Evolutionary conservation across 2,888 invertebrate species (phyloP).

Genomic region (Tethea ocularis): DNA sequence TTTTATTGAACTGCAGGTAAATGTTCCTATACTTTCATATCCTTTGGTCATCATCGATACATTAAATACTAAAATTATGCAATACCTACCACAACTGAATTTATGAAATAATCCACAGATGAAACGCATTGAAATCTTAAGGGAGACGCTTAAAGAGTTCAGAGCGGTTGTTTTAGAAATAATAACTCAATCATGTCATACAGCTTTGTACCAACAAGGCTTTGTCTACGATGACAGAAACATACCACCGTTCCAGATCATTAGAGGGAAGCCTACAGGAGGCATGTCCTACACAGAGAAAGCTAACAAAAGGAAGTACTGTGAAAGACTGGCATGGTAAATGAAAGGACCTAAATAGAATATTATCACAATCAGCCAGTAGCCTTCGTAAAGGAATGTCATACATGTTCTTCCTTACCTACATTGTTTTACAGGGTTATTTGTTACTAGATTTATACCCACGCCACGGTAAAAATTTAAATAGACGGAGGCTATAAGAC

Average conservation of each 20-base stretch:
- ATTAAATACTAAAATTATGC: not conserved
- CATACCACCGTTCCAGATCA: conserved; percentile 71
- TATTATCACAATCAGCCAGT: too few species aligned
- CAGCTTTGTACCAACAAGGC: conserved; percentile 89
- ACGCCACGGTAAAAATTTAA: too few species aligned
- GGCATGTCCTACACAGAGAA: conserved; percentile 95
- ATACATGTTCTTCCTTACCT: too few species aligned
- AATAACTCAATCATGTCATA: conserved; percentile 87
- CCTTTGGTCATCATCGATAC: not conserved
- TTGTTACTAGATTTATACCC: too few species aligned
- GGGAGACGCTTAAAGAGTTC: conserved; percentile 59
- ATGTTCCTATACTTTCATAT: not conserved
- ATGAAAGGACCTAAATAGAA: not conserved
- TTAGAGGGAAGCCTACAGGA: conserved; percentile 84
- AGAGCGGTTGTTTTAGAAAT: conserved; percentile 72
- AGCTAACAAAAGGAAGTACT: conserved; percentile 91
- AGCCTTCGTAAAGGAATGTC: too few species aligned
- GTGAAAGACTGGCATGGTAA: conserved; percentile 90
- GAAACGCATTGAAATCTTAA: conserved; percentile 68
- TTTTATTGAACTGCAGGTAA: conserved; percentile 83
- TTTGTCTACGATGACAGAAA: conserved; percentile 91
- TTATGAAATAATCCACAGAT: conserved; percentile 56
- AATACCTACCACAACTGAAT: not conserved
- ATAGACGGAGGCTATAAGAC: too few species aligned
- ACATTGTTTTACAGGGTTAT: too few species aligned